Evolutionary conservation across 1,140 invertebrate genomes (phyloP).

Genomic region (Muscidifurax raptorellus): DNA sequence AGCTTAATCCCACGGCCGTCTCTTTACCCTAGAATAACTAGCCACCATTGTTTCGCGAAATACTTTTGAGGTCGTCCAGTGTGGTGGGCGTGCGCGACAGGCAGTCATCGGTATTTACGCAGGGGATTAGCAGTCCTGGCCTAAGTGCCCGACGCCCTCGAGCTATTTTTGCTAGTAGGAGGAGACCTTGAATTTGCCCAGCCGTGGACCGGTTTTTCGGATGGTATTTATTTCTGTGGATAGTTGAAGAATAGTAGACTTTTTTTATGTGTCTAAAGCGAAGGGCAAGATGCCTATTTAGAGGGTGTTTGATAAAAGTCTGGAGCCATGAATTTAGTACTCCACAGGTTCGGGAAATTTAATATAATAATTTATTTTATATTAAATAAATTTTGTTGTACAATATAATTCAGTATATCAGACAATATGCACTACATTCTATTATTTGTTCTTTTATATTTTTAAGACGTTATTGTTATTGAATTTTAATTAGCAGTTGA

Average conservation of each 20-base stretch:
- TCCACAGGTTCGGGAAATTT: no score
- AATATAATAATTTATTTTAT: no score
- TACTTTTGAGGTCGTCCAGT: not conserved
- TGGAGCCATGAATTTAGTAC: no score
- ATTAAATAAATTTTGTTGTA: no score
- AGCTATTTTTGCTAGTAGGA: not conserved
- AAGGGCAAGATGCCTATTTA: no score
- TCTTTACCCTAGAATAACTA: not conserved
- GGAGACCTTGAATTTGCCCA: not conserved
- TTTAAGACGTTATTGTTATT: no score
- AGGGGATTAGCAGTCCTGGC: not conserved
- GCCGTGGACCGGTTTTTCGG: not conserved
- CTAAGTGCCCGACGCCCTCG: not conserved
- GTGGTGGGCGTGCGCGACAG: not conserved
- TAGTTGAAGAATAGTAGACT: not conserved
- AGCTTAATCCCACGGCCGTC: not conserved
- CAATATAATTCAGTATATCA: no score
- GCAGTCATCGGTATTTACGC: not conserved
- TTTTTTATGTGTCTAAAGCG: no score
- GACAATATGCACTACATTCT: no score
- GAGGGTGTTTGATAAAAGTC: no score
- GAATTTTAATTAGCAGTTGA: no score
- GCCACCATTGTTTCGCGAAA: not conserved
- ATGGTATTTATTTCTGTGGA: not conserved
- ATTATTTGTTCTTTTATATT: no score